Conservation (phyloP, 2,888 invertebrate species). For the Aquatica leii region DNA sequence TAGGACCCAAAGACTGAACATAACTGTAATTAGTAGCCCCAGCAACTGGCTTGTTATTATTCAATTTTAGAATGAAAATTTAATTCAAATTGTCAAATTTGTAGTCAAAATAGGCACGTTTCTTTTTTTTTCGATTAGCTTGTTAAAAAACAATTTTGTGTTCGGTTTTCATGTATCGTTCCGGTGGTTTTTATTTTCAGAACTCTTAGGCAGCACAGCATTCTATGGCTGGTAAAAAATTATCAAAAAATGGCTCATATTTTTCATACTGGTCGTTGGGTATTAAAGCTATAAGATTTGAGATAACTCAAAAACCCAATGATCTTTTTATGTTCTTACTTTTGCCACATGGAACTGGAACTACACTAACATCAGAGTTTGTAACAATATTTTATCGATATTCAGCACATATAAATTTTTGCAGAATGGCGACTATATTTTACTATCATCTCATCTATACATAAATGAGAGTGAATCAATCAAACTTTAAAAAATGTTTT, state of each 20-base stretch:
- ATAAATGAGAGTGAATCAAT: constrained; percentile 6
- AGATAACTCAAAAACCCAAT: constrained; percentile 21
- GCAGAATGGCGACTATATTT: constrained; percentile 17
- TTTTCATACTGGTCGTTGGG: constrained; percentile 24
- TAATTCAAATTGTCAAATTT: constrained; percentile 23
- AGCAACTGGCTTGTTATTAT: constrained; percentile 25
- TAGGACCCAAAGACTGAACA: constrained; percentile 20
- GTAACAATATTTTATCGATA: constrained; percentile 31
- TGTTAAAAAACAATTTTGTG: constrained; percentile 16
- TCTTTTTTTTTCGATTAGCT: constrained; percentile 30
- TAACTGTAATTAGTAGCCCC: constrained; percentile 21
- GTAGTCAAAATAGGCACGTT: constrained; percentile 30
- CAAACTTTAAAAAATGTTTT: not conserved
- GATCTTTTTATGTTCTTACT: constrained; percentile 10
- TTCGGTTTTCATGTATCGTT: constrained; percentile 26
- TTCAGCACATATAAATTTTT: constrained; percentile 26
- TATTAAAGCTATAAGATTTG: constrained; percentile 18
- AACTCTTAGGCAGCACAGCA: constrained; percentile 6
- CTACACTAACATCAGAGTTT: constrained; percentile 32
- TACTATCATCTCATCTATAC: constrained; percentile 5
- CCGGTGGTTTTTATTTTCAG: constrained; percentile 30
- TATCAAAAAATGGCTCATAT: constrained; percentile 29
- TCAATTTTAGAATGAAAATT: constrained; percentile 24
- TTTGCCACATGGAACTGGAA: constrained; percentile 20
- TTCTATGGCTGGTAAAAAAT: constrained; percentile 26